These are phyloP conservation scores for Lontra canadensis DNA, from an alignment of 2,113 vertebrate species.

Conservation along the genomic window DNA sequence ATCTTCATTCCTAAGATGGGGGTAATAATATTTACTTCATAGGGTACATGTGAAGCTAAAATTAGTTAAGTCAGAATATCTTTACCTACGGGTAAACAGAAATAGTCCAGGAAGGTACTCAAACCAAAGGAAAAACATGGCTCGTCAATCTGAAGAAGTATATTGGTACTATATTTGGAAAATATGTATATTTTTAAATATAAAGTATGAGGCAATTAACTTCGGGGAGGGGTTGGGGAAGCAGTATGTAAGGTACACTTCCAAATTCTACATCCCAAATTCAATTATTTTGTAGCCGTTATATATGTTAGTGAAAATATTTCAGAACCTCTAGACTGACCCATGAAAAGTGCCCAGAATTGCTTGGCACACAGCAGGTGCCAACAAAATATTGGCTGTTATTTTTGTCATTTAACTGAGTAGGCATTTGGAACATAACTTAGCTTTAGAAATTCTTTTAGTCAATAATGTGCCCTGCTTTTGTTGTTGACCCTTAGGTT, in stretches of 20 bases:
- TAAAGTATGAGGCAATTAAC: not conserved
- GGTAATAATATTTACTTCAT: not conserved
- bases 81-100: not conserved
- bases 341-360: not conserved
- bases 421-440: not conserved
- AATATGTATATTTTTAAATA: not conserved
- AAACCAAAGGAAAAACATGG: not conserved
- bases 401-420: not conserved
- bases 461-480: not conserved
- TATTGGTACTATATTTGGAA: not conserved
- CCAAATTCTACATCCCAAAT: not conserved
- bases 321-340: not conserved
- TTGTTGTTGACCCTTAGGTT: not conserved
- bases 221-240: not conserved
- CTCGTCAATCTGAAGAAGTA: not conserved
- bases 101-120: not conserved
- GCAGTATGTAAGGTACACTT: not conserved
- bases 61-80: not conserved
- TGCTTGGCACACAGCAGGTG: not conserved
- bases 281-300: not conserved
- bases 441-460: not conserved
- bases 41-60: not conserved
- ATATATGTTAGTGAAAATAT: slow-evolving; percentile 11
- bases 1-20: not conserved
- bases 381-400: not conserved